Evolutionary conservation across 1,140 invertebrate genomes (phyloP).

Genomic region (Wasmannia auropunctata): DNA sequence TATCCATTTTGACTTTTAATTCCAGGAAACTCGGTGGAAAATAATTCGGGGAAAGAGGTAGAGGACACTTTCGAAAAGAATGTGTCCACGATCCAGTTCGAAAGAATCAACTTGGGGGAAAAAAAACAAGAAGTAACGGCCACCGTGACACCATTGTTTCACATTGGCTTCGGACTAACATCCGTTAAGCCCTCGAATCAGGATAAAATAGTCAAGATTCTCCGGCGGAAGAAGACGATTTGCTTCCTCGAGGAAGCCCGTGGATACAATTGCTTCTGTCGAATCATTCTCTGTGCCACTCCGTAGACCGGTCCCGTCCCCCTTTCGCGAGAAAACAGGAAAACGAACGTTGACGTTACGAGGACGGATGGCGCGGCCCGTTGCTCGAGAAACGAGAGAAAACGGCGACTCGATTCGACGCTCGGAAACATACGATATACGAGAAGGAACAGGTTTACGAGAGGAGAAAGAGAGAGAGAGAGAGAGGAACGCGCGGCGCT

Average conservation of each 20-base stretch:
- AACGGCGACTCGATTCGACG: slow-evolving; percentile 34
- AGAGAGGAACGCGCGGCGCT: not conserved
- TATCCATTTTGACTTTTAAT: slow-evolving; percentile 3
- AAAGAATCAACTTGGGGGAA: not conserved
- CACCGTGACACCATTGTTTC: not conserved
- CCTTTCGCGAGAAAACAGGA: slow-evolving; percentile 33
- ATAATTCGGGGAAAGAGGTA: not conserved
- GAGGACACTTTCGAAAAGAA: not conserved
- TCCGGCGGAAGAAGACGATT: slow-evolving; percentile 42
- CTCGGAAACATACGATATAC: slow-evolving; percentile 58
- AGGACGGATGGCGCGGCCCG: slow-evolving; percentile 58
- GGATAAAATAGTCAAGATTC: slow-evolving; percentile 54
- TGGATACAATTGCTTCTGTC: slow-evolving; percentile 35
- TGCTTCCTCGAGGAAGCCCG: not conserved
- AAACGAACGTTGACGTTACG: slow-evolving; percentile 55
- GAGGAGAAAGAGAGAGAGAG: no score
- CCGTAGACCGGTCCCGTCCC: not conserved
- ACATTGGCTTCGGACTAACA: slow-evolving; percentile 33
- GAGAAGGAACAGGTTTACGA: slow-evolving; percentile 53
- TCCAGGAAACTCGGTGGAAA: not conserved
- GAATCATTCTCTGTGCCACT: slow-evolving; percentile 1
- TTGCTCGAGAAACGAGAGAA: slow-evolving; percentile 35
- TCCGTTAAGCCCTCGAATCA: slow-evolving; percentile 11
- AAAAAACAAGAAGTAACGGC: not conserved
- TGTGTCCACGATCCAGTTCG: not conserved